A percentile compares a stretch with the other conserved stretches of the same genome.
Conservation (phyloP, 2,113 vertebrate genomes). For the Caloenas nicobarica region DNA sequence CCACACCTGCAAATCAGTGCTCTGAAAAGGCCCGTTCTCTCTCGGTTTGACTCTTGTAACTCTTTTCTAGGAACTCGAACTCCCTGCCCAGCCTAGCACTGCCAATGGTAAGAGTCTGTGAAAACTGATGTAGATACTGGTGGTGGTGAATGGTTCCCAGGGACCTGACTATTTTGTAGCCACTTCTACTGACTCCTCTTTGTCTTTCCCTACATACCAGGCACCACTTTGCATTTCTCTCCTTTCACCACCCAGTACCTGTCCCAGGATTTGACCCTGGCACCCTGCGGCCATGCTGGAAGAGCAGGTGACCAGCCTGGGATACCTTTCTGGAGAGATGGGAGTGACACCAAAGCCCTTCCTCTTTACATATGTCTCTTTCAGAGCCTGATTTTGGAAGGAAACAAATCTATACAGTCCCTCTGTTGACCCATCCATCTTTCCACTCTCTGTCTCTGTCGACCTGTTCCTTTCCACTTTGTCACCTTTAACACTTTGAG, state of each 20-base stretch:
- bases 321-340: not conserved
- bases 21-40: not conserved
- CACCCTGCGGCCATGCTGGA: not conserved
- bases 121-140: not conserved
- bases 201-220: not conserved
- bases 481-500: not conserved
- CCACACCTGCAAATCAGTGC: fast-evolving
- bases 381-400: not conserved
- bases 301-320: not conserved
- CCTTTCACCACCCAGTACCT: not conserved
- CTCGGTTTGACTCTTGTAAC: not conserved
- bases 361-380: not conserved
- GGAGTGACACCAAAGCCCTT: not conserved
- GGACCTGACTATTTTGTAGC: not conserved
- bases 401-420: not conserved
- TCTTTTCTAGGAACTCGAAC: constrained; percentile 27
- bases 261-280: not conserved
- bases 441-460: too few species aligned
- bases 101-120: constrained; percentile 27
- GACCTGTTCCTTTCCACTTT: not conserved
- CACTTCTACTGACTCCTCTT: not conserved
- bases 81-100: not conserved
- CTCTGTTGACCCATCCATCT: not conserved
- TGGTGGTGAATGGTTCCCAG: not conserved
- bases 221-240: not conserved